Evolutionary conservation across 2,113 vertebrate species (phyloP).

Genomic region (Halichoerus grypus): DNA sequence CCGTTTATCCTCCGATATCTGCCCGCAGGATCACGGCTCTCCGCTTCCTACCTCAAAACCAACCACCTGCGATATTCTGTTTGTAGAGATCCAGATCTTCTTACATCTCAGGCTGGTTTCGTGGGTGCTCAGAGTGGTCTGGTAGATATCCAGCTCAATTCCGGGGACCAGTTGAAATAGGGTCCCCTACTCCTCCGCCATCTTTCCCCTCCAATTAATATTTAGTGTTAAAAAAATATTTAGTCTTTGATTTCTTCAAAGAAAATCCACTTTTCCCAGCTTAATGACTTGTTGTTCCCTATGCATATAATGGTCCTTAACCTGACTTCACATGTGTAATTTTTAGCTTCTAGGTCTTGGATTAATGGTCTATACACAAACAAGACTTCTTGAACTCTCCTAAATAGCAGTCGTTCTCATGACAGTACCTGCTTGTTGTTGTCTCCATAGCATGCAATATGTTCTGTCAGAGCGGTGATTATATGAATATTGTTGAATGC

Average conservation of each 20-base stretch:
- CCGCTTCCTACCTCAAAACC: too few species aligned
- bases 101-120: too few species aligned
- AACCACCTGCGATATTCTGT: too few species aligned
- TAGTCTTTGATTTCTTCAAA: background rate
- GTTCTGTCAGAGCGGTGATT: background rate
- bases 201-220: background rate
- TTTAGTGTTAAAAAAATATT: background rate
- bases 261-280: background rate
- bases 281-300: background rate
- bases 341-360: background rate
- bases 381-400: background rate
- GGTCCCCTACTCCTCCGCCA: too few species aligned
- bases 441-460: background rate
- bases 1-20: too few species aligned
- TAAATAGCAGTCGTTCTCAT: background rate
- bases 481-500: background rate
- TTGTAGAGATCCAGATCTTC: too few species aligned
- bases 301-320: background rate
- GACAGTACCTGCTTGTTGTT: background rate
- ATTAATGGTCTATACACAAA: background rate
- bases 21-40: too few species aligned
- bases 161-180: too few species aligned
- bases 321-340: background rate
- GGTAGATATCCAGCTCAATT: too few species aligned
- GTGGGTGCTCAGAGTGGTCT: too few species aligned